A percentile compares a stretch with the other conserved stretches of the same genome.
Evolutionary conservation across 2,113 vertebrate genomes (phyloP).

Genomic region (Emberiza fucata): DNA sequence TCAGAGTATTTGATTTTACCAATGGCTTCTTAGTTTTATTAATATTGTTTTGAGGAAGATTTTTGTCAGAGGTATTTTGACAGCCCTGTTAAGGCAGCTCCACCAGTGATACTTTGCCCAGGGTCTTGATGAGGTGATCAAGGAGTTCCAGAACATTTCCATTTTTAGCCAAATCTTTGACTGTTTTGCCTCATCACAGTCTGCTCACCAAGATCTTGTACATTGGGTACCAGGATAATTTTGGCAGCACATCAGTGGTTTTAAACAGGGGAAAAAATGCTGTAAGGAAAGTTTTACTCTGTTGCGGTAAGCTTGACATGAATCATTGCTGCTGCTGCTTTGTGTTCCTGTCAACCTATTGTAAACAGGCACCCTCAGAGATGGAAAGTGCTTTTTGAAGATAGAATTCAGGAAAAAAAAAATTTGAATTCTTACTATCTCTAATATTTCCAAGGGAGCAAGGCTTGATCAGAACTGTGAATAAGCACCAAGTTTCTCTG

Average conservation of each 20-base stretch:
- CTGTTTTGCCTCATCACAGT: background rate
- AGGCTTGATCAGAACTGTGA: background rate
- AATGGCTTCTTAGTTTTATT: background rate
- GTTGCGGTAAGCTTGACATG: background rate
- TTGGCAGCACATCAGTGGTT: background rate
- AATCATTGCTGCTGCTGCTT: background rate
- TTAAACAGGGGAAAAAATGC: background rate
- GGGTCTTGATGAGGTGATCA: background rate
- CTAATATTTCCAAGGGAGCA: background rate
- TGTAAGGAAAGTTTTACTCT: background rate
- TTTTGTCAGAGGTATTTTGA: background rate
- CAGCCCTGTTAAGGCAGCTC: background rate
- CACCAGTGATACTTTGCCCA: background rate
- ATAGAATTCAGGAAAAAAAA: background rate
- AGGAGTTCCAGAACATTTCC: conserved; percentile 15
- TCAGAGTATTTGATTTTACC: background rate
- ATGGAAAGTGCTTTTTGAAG: background rate
- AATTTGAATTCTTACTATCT: background rate
- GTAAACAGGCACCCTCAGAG: background rate
- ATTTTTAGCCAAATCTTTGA: conserved; percentile 28
- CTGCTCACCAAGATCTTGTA: background rate
- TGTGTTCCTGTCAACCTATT: background rate
- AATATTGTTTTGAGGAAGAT: background rate
- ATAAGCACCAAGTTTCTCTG: background rate
- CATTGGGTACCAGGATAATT: background rate